Base-by-base conservation (phyloP, 2,888 invertebrate genomes). In the Diaprepes abbreviatus region DNA sequence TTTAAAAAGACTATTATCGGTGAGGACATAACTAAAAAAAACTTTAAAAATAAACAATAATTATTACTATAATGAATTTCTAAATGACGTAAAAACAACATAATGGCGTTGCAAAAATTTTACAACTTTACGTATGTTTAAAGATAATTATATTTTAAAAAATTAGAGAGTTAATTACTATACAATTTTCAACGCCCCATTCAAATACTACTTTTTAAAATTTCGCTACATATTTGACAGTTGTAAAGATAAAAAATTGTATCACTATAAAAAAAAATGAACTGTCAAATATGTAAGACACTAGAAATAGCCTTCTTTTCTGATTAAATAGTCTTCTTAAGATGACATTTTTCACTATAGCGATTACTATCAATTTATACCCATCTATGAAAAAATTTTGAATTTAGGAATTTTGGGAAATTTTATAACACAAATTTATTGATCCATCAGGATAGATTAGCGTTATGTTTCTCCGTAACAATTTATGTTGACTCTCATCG, bases 101-200 rank as follows among this genome's bases (percentile, higher is more conserved):
- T 35, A 5, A 40, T 57, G 57, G 57, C 21, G 57, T 57, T 12
- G 57, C 40, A 38, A 52, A 19, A 52, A 6, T 12, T 28, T 28
- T 16, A 38, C 24, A 50, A 50, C 21, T 14, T 28, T 28, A 48
- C 24, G 48, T 48, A 24, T 24, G 10, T 48, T n/a, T 14, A 48
- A 48, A 5, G 48, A 28, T 28, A 50, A 12, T n/a, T 50, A 28
- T 14, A 50, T 50, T 9, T 10, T 9, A 50, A 50, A 50, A 50
- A 28, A 16, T 50, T 31, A 50, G 43, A 50, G 48, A 48, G 48
- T 28, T 50, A 50, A 28, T 12, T 50, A 48, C 14, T 48, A 50
- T 50, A 50, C 48, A 50, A 21, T 43, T 19, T 40, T 43, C 10
- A 21, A 28, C 9, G 48, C 28, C 48, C 48, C 28, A 14, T 50